Evolutionary conservation across 2,113 vertebrate species (phyloP).

Genomic region (Pogonocichla stellata): DNA sequence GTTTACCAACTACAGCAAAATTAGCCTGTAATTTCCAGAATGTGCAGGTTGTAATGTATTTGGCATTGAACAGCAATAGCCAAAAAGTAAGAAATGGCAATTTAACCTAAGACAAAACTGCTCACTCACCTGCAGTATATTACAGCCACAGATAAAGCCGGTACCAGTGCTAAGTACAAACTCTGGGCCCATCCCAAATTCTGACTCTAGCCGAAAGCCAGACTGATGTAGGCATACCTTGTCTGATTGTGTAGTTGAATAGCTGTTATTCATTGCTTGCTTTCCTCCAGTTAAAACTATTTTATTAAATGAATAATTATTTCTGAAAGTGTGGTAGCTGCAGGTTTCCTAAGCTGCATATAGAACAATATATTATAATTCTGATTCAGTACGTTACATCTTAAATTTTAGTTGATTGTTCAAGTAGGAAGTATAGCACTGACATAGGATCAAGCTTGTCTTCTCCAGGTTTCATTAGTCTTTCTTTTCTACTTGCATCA

Average conservation of each 20-base stretch:
- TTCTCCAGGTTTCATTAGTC: background rate
- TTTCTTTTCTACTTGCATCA: background rate
- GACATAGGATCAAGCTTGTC: background rate
- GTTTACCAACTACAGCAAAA: background rate
- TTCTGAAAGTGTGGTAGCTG: background rate
- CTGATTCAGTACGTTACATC: background rate
- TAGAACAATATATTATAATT: background rate
- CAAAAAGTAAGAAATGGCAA: background rate
- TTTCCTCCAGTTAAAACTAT: background rate
- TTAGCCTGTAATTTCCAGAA: background rate
- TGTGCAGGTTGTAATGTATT: background rate
- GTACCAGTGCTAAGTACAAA: background rate
- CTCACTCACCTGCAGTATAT: background rate
- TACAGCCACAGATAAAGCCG: background rate
- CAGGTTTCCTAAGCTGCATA: background rate
- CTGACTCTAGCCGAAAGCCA: background rate
- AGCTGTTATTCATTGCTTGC: background rate
- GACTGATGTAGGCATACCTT: background rate
- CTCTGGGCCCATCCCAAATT: background rate
- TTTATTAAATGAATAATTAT: background rate
- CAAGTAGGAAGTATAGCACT: background rate
- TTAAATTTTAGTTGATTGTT: background rate
- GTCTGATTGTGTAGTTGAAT: background rate
- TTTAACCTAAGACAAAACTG: background rate
- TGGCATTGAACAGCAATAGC: background rate